These are phyloP conservation scores for Schizothorax lantsangensis DNA, from an alignment of 2,797 vertebrate species.

Conservation along the genomic window DNA sequence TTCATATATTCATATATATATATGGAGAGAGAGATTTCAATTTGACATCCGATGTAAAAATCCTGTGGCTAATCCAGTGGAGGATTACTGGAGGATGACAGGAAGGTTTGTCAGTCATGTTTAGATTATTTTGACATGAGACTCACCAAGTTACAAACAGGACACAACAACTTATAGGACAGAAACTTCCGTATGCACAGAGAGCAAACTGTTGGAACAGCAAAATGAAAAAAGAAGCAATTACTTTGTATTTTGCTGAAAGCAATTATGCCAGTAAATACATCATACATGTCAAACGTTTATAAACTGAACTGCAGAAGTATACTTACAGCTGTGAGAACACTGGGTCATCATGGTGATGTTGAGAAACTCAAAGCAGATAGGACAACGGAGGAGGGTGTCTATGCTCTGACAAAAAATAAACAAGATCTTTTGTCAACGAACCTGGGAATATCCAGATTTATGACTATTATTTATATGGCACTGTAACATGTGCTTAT, in stretches of 20 bases:
- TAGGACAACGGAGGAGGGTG: slow-evolving; percentile 86
- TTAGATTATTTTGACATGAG: slow-evolving; percentile 2
- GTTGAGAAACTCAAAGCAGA: slow-evolving; percentile 91
- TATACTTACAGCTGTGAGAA: slow-evolving; percentile 93
- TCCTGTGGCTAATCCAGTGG: neutral
- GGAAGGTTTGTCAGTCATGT: neutral
- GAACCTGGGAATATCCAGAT: neutral
- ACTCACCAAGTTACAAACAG: slow-evolving; percentile 91
- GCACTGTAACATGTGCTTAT: neutral
- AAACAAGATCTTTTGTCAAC: neutral
- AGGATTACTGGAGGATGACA: neutral
- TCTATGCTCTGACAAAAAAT: slow-evolving; percentile 80
- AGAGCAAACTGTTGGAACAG: slow-evolving; percentile 87
- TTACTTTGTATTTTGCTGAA: neutral
- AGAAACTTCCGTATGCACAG: slow-evolving; percentile 94
- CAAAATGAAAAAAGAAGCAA: neutral
- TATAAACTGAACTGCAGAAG: neutral
- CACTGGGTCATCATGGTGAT: slow-evolving; percentile 93
- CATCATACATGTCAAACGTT: neutral
- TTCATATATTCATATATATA: too few species aligned
- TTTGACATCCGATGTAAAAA: neutral
- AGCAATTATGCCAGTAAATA: neutral
- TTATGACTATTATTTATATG: neutral
- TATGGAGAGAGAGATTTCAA: neutral
- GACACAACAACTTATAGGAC: slow-evolving; percentile 91